These are phyloP conservation scores for Cyrtodaria siliqua DNA, from an alignment of 2,888 invertebrate genomes.

Conservation along the genomic window DNA sequence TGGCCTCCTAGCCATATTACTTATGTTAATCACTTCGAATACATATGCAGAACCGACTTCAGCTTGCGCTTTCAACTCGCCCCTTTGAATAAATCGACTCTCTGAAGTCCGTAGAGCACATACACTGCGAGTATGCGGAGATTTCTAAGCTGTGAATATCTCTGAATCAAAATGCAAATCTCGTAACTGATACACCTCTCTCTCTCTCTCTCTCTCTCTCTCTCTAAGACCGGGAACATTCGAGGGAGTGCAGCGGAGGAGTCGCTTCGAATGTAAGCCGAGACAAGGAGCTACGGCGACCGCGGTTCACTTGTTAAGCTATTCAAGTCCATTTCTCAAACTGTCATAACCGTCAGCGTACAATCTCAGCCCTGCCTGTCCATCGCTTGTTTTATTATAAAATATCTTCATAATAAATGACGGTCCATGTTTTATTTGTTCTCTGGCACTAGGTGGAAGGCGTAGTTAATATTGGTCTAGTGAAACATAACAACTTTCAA, in stretches of 20 bases:
- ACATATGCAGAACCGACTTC: constrained; percentile 19
- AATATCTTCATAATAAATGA: constrained; percentile 53
- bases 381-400: constrained; percentile 41
- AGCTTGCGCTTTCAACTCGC: constrained; percentile 3
- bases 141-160: constrained; percentile 6
- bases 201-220: no score
- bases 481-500: constrained; percentile 21
- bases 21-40: constrained; percentile 47
- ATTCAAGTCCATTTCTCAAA: constrained; percentile 59
- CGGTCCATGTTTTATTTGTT: constrained; percentile 40
- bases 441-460: constrained; percentile 34
- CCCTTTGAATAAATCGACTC: constrained; percentile 24
- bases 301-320: constrained; percentile 47
- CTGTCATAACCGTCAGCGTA: constrained; percentile 54
- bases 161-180: constrained; percentile 58
- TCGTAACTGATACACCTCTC: constrained; percentile 55
- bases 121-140: no score
- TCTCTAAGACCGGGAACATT: neutral
- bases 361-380: constrained; percentile 27
- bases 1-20: constrained; percentile 22
- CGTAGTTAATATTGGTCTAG: constrained; percentile 6
- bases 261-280: neutral
- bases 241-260: neutral
- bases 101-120: neutral
- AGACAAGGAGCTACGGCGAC: neutral